Percentiles rank a stretch among this genome's conserved stretches.
Evolutionary conservation across 2,888 invertebrate species (phyloP).

Genomic region (Drosophila longiperda): DNA sequence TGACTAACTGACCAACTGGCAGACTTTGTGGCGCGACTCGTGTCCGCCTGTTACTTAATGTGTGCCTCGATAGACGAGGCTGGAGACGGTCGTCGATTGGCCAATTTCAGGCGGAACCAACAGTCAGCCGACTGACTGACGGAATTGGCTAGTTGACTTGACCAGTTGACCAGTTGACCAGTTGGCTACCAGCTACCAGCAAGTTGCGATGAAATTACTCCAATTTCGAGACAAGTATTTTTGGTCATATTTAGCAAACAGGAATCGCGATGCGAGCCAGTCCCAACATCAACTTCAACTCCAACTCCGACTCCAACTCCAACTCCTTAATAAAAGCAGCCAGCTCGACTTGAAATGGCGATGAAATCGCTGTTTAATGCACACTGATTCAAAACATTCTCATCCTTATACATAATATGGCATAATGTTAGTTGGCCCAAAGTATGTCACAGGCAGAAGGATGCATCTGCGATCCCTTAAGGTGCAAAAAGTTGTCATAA

Average conservation of each 20-base stretch:
- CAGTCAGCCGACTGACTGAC: not conserved
- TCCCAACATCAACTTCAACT: conserved; percentile 3
- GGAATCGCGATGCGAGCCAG: conserved; percentile 54
- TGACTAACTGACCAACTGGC: conserved; percentile 51
- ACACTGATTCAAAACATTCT: conserved; percentile 41
- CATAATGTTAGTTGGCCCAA: not conserved
- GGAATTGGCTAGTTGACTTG: not conserved
- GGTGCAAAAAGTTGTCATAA: not conserved
- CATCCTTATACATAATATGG: not conserved
- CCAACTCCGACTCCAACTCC: not conserved
- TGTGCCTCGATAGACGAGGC: conserved; percentile 56
- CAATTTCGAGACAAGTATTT: conserved; percentile 80
- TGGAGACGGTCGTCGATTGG: conserved; percentile 23
- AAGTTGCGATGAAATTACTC: conserved; percentile 76
- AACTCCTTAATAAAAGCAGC: conserved; percentile 17
- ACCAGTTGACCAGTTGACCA: conserved; percentile 15
- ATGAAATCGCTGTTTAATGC: conserved; percentile 75
- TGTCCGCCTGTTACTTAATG: conserved; percentile 73
- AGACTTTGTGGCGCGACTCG: conserved; percentile 75
- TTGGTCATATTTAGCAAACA: conserved; percentile 82
- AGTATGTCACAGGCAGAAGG: not conserved
- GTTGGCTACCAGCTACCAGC: conserved; percentile 22
- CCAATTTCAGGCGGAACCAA: conserved; percentile 71
- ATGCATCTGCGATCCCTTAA: not conserved
- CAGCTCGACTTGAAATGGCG: conserved; percentile 79